Base-by-base conservation (phyloP, 2,113 vertebrate species). In the Sorex araneus region DNA sequence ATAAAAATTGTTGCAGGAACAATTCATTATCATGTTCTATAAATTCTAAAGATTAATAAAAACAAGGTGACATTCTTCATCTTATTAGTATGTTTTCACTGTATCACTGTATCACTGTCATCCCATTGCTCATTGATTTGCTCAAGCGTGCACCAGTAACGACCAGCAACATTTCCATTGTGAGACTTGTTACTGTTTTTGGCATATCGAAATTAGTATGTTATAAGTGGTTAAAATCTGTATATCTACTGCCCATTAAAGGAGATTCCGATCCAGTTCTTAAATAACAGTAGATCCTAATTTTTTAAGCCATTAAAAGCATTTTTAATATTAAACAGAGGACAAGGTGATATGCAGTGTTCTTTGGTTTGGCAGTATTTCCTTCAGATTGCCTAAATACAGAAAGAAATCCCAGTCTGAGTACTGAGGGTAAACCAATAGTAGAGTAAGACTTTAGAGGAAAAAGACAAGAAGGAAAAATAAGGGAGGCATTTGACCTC, bases 321-420 rank as follows among this genome's bases (percentile, higher is more conserved):
- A 11, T 18, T 54, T 54, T 7, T 40, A 40, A 40, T 40, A 40
- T 3, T 40, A 40, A 40, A 40, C 40, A 40, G 40, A 40, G 40
- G 12, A 54, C 54, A 15, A 54, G 18, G 54, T 54, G 54, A 54
- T 54, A 54, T 54, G 63, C 54, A 64, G 27, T 13, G 8, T 77
- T 95, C 75, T 90, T 90, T 76, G 73, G 30, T 76, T 77, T 95
- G 50, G 45, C 70, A 95, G 40, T 5, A 43, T 87, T 94, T 78
- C 30, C 11, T 87, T 95, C 64, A 95, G 32, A 95, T 63, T 57
- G 30, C 27, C 73, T 77, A 92, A 89, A 89, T 89, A 95, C 81
- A 92, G 40, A 92, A 96, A 95, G 75, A 47, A 92, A 36, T 40
- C 57, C 63, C 83, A 93, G 34, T 1, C 21, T 57, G 9, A 81